Conservation (phyloP, 2,888 invertebrate species). For the Lapara coniferarum region DNA sequence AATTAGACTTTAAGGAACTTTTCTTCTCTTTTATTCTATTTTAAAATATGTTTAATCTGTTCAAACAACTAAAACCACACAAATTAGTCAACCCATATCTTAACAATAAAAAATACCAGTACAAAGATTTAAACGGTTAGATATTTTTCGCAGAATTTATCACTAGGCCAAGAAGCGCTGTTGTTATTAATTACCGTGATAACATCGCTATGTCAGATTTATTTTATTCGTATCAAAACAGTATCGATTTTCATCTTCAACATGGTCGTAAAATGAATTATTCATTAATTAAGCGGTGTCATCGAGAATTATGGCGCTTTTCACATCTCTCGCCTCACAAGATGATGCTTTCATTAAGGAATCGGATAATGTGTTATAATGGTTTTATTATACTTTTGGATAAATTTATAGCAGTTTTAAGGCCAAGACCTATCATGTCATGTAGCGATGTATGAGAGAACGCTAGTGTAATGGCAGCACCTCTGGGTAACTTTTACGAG, state of each 20-base stretch:
- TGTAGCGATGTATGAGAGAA: too few relatives aligned
- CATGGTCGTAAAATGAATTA: constrained; percentile 3
- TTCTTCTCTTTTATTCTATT: too few relatives aligned
- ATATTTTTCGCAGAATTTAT: constrained; percentile 15
- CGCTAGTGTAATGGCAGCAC: too few relatives aligned
- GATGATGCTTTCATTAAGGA: not conserved
- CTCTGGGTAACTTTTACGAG: too few relatives aligned
- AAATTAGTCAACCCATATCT: not conserved
- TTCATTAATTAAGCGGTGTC: constrained; percentile 4
- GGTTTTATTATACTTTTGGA: not conserved
- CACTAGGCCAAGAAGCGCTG: not conserved
- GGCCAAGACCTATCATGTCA: too few relatives aligned
- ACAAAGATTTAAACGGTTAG: not conserved
- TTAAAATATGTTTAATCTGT: not conserved
- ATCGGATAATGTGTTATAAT: not conserved
- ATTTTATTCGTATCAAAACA: constrained; percentile 6
- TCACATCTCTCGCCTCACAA: constrained; percentile 8
- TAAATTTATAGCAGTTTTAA: too few relatives aligned
- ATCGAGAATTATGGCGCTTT: not conserved
- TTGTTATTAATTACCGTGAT: constrained; percentile 10
- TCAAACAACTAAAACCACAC: not conserved
- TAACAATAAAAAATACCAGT: not conserved
- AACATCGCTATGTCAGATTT: constrained; percentile 15
- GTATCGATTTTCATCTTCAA: constrained; percentile 21
- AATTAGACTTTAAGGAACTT: too few relatives aligned